Evolutionary conservation across 23 tunicate genomes (phyloP).

Genomic region (Halocynthia aurantium): DNA sequence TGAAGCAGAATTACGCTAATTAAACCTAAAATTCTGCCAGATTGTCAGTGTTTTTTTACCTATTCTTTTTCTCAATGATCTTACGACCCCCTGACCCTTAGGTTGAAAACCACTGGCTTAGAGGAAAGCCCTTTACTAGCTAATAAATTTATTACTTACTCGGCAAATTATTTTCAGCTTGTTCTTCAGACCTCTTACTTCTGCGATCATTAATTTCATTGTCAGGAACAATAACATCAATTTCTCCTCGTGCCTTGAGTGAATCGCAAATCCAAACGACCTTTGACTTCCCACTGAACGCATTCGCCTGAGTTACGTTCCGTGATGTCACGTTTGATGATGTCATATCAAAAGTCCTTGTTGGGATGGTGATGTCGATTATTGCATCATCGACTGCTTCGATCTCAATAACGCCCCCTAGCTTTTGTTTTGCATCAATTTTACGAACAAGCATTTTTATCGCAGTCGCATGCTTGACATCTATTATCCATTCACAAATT

Average conservation of each 20-base stretch:
- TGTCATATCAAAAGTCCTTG: neutral
- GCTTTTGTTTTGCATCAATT: constrained; percentile 18
- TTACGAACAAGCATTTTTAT: constrained; percentile 8
- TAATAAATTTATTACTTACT: too few relatives aligned
- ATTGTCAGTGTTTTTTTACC: too few relatives aligned
- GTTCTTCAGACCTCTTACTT: neutral
- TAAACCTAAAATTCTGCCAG: too few relatives aligned
- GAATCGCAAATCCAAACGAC: constrained; percentile 13
- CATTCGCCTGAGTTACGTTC: neutral
- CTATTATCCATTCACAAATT: constrained; percentile 16
- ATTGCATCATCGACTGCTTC: constrained; percentile 13
- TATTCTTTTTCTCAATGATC: too few relatives aligned
- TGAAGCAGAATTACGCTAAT: too few relatives aligned
- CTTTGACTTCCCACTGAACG: neutral
- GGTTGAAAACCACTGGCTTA: too few relatives aligned
- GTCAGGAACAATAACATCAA: constrained; percentile 5
- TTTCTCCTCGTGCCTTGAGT: neutral
- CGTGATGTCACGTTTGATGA: constrained; percentile 1
- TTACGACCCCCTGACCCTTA: too few relatives aligned
- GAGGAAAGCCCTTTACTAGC: too few relatives aligned
- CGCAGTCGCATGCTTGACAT: constrained; percentile 4
- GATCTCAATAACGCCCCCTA: constrained; percentile 29
- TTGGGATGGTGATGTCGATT: neutral
- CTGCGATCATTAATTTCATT: neutral
- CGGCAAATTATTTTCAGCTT: too few relatives aligned